A percentile compares a stretch with the other conserved stretches of the same genome.
Conservation (phyloP, 2,113 vertebrate genomes). For the Apaloderma vittatum region DNA sequence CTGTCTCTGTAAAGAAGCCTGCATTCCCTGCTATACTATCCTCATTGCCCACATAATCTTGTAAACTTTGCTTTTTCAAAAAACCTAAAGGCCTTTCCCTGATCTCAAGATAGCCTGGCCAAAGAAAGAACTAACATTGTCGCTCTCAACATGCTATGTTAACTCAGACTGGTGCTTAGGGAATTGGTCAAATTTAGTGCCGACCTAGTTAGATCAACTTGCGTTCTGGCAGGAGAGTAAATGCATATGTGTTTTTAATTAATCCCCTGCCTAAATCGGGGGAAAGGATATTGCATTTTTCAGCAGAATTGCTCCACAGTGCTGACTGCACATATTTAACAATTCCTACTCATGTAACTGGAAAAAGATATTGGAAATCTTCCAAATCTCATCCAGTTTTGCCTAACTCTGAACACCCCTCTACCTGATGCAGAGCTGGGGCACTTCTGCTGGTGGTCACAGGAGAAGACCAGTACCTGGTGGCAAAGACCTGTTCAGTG, state of each 20-base stretch:
- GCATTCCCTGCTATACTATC: background rate
- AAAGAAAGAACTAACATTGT: background rate
- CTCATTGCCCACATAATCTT: background rate
- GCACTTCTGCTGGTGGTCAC: background rate
- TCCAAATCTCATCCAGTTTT: background rate
- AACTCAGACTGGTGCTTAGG: background rate
- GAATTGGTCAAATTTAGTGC: slow-evolving; percentile 19
- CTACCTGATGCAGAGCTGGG: background rate
- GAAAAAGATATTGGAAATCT: slow-evolving; percentile 8
- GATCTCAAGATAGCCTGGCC: background rate
- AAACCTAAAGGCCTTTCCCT: slow-evolving; percentile 7
- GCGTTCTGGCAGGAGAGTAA: slow-evolving; percentile 1
- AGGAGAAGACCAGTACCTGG: background rate
- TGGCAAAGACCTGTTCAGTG: background rate
- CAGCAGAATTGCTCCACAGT: slow-evolving; percentile 47
- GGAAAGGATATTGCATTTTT: slow-evolving; percentile 57
- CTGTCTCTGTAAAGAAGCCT: background rate
- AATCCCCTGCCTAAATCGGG: slow-evolving; percentile 39
- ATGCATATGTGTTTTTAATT: slow-evolving; percentile 57
- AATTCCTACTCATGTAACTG: background rate
- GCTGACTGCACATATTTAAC: slow-evolving; percentile 43
- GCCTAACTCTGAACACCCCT: background rate
- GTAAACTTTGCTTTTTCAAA: slow-evolving; percentile 23
- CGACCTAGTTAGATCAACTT: background rate
- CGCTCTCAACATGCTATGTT: background rate